These are phyloP conservation scores for Acanthopagrus latus DNA, from an alignment of 2,797 vertebrate species.

Conservation along the genomic window DNA sequence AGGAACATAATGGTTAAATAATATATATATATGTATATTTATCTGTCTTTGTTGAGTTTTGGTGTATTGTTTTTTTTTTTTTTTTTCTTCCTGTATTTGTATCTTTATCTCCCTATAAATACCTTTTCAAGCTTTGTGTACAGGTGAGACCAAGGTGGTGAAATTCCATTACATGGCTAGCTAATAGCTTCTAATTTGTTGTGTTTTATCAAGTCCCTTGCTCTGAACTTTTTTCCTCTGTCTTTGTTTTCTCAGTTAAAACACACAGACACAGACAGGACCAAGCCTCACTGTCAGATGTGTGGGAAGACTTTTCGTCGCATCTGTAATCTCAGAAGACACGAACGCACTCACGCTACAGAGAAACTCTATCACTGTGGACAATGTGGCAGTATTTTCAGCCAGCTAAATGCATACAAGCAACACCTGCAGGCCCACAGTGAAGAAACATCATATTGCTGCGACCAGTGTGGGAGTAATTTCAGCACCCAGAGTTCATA, in stretches of 20 bases:
- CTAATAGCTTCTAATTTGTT: neutral
- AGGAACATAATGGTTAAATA: too few relatives aligned
- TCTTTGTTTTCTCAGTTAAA: slow-evolving; percentile 25
- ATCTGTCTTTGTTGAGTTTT: too few relatives aligned
- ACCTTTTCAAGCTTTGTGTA: too few relatives aligned
- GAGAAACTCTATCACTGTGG: slow-evolving; percentile 36
- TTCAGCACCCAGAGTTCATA: slow-evolving; percentile 47
- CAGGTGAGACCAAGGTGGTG: neutral
- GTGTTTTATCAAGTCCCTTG: neutral
- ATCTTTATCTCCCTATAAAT: too few relatives aligned
- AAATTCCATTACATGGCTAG: neutral
- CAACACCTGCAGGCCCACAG: slow-evolving; percentile 36
- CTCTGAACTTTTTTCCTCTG: neutral
- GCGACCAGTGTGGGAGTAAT: slow-evolving; percentile 43
- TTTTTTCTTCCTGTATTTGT: too few relatives aligned
- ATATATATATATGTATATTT: too few relatives aligned
- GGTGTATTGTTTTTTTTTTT: too few relatives aligned
- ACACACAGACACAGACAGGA: neutral
- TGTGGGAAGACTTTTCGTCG: slow-evolving; percentile 50
- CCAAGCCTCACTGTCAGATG: slow-evolving; percentile 30
- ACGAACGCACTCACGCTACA: slow-evolving; percentile 36
- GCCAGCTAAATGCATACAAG: slow-evolving; percentile 19
- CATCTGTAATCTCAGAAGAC: slow-evolving; percentile 47
- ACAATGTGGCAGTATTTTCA: slow-evolving; percentile 43
- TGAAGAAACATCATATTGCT: slow-evolving; percentile 37